Base-by-base conservation (phyloP, 1,140 invertebrate genomes). In the Hypothenemus hampei region DNA sequence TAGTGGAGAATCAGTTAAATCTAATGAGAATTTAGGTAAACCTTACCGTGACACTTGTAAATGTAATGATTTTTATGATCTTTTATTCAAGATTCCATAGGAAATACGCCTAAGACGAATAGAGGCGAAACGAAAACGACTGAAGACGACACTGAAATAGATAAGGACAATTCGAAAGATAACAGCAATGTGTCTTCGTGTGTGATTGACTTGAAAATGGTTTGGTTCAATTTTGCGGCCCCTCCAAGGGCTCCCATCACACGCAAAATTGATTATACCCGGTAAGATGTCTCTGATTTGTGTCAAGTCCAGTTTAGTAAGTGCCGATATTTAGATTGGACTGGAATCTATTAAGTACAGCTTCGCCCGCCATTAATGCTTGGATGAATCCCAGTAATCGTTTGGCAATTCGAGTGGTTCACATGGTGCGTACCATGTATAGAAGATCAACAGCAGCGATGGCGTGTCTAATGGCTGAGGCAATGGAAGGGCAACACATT, bases 171-270 rank as follows among this genome's bases (percentile, higher is more conserved):
- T 31, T 66, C 61, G 37, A 80, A 77, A 64, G 78, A 77, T 69
- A 79, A 77, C 45, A 83, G 80, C 19, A 86, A 85, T 64, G 83
- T 82, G 0, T 87, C 86, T 0, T 89, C 87, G 0, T 89, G 87
- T 64, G 77, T 88, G 1, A 87, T 96, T 33, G 88, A 96, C 66
- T 73, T 97, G 4, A 88, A 89, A 68, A 85, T 87, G 0, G 87
- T 95, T 8, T 98, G 94, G 94, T 93, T 97, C 61, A 97, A 97
- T 71, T 97, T 97, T 77, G 94, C 94, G 15, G 93, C 95, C 0
- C 94, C 95, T 1, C 93, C 93, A 0, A 81, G 91, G 58, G 91
- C 91, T 11, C 91, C 93, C 0, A 95, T 95, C 24, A 96, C 93
- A 0, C 81, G 89, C 40, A 96, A 96, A 76, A 93, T 96, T 52